Percentiles rank a stretch among this genome's conserved stretches.
Evolutionary conservation across 2,888 invertebrate species (phyloP).

Genomic region (Atherix ibis): DNA sequence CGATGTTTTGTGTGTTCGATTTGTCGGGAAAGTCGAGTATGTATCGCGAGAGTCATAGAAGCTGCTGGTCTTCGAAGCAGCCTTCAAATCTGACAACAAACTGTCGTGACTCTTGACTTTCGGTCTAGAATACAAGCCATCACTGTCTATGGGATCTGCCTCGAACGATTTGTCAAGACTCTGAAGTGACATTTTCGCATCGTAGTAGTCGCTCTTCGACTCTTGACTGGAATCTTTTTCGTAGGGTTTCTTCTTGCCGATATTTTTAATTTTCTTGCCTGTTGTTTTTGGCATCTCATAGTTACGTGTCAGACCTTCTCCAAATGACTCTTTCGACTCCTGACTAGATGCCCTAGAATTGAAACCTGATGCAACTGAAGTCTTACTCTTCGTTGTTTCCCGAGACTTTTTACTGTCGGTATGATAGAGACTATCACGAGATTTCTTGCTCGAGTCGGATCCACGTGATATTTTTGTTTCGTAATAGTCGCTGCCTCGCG

Average conservation of each 20-base stretch:
- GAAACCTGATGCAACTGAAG: conserved; percentile 40
- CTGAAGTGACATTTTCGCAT: conserved; percentile 37
- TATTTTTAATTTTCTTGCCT: conserved; percentile 28
- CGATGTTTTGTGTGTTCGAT: conserved; percentile 38
- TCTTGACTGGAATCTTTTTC: conserved; percentile 54
- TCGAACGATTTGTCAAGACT: conserved; percentile 11
- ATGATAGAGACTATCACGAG: conserved; percentile 46
- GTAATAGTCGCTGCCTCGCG: conserved; percentile 51
- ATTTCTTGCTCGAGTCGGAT: conserved; percentile 49
- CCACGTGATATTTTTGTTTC: conserved; percentile 49
- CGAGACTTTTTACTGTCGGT: conserved; percentile 50
- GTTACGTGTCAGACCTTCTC: conserved; percentile 33
- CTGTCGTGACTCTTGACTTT: conserved; percentile 45
- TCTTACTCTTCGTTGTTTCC: conserved; percentile 46
- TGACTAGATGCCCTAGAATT: conserved; percentile 49
- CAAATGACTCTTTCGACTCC: conserved; percentile 36
- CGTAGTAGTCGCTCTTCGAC: conserved; percentile 54
- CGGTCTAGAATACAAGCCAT: conserved; percentile 19
- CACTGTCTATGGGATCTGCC: conserved; percentile 15
- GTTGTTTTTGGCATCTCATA: conserved; percentile 34
- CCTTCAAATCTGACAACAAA: conserved; percentile 37
- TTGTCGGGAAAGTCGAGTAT: conserved; percentile 46
- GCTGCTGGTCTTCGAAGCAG: conserved; percentile 25
- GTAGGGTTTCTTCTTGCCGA: conserved; percentile 23
- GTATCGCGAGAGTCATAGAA: conserved; percentile 43